Base-by-base conservation (phyloP, 2,113 vertebrate genomes). In the Malaclemys terrapin region DNA sequence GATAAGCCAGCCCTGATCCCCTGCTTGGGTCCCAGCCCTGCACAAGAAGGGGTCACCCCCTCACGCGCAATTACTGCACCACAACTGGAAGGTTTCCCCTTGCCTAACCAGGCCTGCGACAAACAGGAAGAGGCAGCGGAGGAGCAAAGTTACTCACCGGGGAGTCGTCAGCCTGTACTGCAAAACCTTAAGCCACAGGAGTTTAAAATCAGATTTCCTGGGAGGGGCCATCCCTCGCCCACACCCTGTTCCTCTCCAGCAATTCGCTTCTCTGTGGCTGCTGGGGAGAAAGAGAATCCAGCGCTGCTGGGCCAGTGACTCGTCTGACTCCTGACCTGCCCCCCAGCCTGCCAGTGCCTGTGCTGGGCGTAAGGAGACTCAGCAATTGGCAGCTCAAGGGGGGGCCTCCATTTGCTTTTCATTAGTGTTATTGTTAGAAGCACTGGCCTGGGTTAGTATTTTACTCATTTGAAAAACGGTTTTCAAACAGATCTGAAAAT, bases 201-300 rank as follows among this genome's bases (percentile, higher is more conserved):
- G 47, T 72, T 52, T 81, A 86, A 87, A 86, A 42, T 86, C 56
- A 91, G 42, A 81, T 84, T 92, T 84, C 57, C 86, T 92, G 91
- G 91, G 91, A n/a, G 91, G 72, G 49, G 86, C 57, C 50, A 35
- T 19, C 22, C 83, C 38, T 31, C 24, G 42, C 49, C 83, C 57
- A 84, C 81, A 42, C 72, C 47, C 31, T 54, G 12, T 81, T 54
- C 54, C 69, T 84, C 12, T 62, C 52, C n/a, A 50, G 62, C 65
- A 76, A 56, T 24, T 84, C 56, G 65, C 17, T 53, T 72, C 56
- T 79, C 53, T n/a, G 72, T 31, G 38, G 27, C 81, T 84, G 81
- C 31, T 5, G 62, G 72, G 49, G 10, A 57, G 24, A 49, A 35
- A 14, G 42, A 62, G 31, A 45, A 2, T 17, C 38, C 24, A 24